Conservation (phyloP, 2,888 invertebrate genomes). For the Ischnus inquisitorius region DNA sequence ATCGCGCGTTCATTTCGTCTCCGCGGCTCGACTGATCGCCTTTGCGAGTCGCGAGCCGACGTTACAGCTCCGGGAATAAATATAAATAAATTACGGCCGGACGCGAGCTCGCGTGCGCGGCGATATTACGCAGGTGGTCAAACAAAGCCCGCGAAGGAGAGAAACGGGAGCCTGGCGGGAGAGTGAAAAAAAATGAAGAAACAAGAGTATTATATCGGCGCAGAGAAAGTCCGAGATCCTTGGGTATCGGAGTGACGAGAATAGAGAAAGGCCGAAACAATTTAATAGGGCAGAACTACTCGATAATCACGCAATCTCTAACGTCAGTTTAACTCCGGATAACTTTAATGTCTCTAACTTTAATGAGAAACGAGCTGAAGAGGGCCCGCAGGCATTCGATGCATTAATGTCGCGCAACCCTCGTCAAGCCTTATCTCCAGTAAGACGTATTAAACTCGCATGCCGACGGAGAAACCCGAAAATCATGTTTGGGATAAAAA, state of each 20-base stretch:
- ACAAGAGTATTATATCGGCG: conserved; percentile 57
- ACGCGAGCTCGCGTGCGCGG: conserved; percentile 30
- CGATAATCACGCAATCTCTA: no score
- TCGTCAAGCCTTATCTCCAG: no score
- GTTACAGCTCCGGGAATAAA: conserved; percentile 42
- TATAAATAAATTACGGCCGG: conserved; percentile 39
- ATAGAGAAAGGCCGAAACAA: conserved; percentile 33
- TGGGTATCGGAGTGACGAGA: neutral
- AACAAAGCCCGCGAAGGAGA: conserved; percentile 62
- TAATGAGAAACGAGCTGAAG: no score
- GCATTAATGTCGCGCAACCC: no score
- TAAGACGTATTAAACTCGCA: no score
- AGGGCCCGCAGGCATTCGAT: no score
- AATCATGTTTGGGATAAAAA: no score
- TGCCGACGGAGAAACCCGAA: no score
- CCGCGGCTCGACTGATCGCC: conserved; percentile 9
- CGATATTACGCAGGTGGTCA: conserved; percentile 46
- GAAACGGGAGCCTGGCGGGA: conserved; percentile 71
- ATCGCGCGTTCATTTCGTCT: no score
- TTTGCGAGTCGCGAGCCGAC: conserved; percentile 18
- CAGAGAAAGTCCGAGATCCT: conserved; percentile 16
- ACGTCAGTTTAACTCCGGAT: no score
- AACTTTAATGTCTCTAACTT: no score
- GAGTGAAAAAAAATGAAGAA: conserved; percentile 67
- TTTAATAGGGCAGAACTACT: no score